phyloP scores from a whole-genome alignment of 2,113 vertebrate species.

The Sitta europaea region DNA sequence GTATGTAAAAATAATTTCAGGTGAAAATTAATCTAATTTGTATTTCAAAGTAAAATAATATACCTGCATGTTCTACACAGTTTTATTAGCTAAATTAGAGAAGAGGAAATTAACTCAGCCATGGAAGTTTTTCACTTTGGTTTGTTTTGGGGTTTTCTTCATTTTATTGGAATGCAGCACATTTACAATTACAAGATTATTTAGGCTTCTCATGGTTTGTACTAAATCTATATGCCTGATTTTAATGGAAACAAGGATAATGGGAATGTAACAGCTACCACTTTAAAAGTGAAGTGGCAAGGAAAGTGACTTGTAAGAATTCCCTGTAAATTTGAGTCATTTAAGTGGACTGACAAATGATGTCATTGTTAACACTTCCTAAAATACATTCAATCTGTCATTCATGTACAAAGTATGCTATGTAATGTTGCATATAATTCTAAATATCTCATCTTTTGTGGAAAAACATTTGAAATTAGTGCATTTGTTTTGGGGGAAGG shows the following conservation, averaged over 20 bases:
- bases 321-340: background rate
- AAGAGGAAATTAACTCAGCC: background rate
- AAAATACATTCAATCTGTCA: background rate
- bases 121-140: background rate
- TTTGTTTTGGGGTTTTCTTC: background rate
- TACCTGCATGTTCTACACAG: background rate
- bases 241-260: background rate
- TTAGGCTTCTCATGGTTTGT: background rate
- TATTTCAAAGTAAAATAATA: background rate
- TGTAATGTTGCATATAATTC: background rate
- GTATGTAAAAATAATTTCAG: background rate
- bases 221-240: background rate
- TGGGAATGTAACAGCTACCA: background rate
- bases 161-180: background rate
- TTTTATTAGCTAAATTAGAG: background rate
- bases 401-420: background rate
- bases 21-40: background rate
- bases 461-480: background rate
- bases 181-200: background rate
- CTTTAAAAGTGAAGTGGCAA: background rate
- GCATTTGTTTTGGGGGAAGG: background rate
- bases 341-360: background rate
- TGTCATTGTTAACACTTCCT: background rate
- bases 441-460: background rate
- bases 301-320: background rate